These are phyloP conservation scores for Pluvianellus socialis DNA, from an alignment of 2,113 vertebrate genomes.

Conservation along the genomic window DNA sequence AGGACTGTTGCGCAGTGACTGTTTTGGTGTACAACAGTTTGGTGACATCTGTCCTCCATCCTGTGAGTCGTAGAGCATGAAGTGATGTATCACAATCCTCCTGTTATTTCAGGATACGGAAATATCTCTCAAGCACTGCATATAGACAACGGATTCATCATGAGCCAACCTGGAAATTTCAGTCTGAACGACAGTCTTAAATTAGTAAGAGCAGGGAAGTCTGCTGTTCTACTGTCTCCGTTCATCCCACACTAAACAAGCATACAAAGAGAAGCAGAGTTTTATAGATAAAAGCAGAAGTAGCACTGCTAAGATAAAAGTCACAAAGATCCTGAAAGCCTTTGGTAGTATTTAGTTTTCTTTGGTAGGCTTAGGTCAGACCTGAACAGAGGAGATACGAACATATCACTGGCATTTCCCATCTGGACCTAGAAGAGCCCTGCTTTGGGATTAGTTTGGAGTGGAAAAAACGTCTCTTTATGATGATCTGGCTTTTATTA, in stretches of 20 bases:
- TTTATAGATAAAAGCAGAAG: neutral
- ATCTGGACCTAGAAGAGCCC: neutral
- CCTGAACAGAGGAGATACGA: neutral
- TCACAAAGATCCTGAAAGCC: neutral
- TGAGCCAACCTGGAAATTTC: constrained; percentile 42
- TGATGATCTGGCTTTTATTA: neutral
- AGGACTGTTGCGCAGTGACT: neutral
- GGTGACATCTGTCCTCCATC: neutral
- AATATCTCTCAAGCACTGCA: neutral
- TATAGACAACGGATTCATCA: neutral
- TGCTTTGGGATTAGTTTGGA: neutral
- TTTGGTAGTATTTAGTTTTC: neutral
- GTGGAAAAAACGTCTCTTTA: neutral
- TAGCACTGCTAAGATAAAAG: neutral
- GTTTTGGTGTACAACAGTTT: neutral
- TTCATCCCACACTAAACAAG: neutral
- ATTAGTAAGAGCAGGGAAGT: constrained; percentile 18
- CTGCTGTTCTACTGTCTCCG: neutral
- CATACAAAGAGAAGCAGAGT: neutral
- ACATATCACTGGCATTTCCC: neutral
- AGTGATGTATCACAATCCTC: neutral
- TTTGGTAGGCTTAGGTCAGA: neutral
- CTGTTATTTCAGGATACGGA: constrained; percentile 27
- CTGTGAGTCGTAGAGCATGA: fast-evolving
- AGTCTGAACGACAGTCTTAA: constrained; percentile 8